A percentile compares a stretch with the other conserved stretches of the same genome.
These are phyloP conservation scores for Hemicrepidius hirtus DNA, from an alignment of 2,888 invertebrate genomes.

Conservation along the genomic window DNA sequence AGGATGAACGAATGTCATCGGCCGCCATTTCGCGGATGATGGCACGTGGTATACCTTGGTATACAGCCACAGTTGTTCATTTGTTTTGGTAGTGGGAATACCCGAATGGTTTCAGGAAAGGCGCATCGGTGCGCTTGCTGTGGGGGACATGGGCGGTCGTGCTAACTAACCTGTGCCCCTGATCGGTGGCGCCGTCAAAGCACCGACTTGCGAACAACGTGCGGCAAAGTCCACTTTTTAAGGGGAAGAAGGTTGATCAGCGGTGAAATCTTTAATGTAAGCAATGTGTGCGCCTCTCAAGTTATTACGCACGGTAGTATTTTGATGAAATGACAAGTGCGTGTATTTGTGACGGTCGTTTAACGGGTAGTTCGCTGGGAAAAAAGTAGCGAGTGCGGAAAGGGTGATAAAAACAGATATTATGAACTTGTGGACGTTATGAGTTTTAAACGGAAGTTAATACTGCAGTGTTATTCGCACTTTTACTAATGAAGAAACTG, in stretches of 20 bases:
- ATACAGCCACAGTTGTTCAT: neutral
- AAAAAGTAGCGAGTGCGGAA: conserved; percentile 24
- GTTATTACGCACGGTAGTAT: conserved; percentile 58
- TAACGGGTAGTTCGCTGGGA: conserved; percentile 41
- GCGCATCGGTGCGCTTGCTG: conserved; percentile 42
- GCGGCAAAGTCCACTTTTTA: conserved; percentile 68
- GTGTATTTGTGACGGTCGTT: conserved; percentile 56
- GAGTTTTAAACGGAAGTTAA: conserved; percentile 51
- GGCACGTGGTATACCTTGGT: neutral
- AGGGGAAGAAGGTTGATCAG: conserved; percentile 70
- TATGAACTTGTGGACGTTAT: conserved; percentile 47
- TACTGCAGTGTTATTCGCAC: conserved; percentile 51
- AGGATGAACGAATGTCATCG: neutral
- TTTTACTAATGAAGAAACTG: conserved; percentile 60
- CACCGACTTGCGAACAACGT: conserved; percentile 62
- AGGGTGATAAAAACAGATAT: conserved; percentile 34
- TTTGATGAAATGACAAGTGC: conserved; percentile 64
- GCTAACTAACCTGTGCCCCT: conserved; percentile 63
- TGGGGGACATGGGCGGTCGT: conserved; percentile 28
- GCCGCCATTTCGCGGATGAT: neutral
- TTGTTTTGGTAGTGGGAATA: neutral
- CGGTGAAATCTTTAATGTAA: conserved; percentile 71
- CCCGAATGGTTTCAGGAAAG: neutral
- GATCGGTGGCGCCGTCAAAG: conserved; percentile 69
- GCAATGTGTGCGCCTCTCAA: conserved; percentile 64